Evolutionary conservation across 2,113 vertebrate genomes (phyloP), one percentile per base, ranked within the genome.

Genomic region (Capreolus pygargus): DNA sequence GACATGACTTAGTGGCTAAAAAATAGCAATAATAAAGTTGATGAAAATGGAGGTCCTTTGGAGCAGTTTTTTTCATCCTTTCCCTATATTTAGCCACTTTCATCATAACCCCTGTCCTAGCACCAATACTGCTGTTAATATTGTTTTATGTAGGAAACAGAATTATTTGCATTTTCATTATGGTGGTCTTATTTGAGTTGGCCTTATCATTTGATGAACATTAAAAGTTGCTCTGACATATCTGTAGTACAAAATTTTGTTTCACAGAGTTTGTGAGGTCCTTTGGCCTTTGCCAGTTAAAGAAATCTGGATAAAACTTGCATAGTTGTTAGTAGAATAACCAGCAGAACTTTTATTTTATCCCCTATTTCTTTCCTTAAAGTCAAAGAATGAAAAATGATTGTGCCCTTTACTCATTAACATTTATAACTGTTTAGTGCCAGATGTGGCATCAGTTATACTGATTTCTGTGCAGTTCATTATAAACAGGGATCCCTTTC

Each of bases 351-450:
- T 52, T 93, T 86, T 58, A 55, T 82, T 91, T 94, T 94, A 70
- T 47, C 36, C 78, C n/a, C 8, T 23, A 11, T 87, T 96, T 7
- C 36, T 9, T 95, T 86, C 50, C 81, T 45, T 19, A 10, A 82
- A 57, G 43, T 82, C n/a, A 36, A 91, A 96, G 91, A 97, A 74
- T 91, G 47, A 58, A 82, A 45, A 96, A 86, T 47, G 57, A 88
- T 58, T 76, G 50, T 81, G 7, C 7, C 54, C 23, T 91, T 97
- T n/a, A 78, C 57, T 93, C 76, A 94, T 87, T 92, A 94, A 36
- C 7, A 85, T 87, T 87, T 89, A 79, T 83, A 70, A 88, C 28
- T 94, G 15, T 60, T 94, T 94, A 64, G 74, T 78, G 43, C 33
- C 82, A 67, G 43, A 88, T 93, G 16, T 88, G 47, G 88, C 78